Conservation (phyloP, 2,113 vertebrate species). For the Muntiacus muntjak region DNA sequence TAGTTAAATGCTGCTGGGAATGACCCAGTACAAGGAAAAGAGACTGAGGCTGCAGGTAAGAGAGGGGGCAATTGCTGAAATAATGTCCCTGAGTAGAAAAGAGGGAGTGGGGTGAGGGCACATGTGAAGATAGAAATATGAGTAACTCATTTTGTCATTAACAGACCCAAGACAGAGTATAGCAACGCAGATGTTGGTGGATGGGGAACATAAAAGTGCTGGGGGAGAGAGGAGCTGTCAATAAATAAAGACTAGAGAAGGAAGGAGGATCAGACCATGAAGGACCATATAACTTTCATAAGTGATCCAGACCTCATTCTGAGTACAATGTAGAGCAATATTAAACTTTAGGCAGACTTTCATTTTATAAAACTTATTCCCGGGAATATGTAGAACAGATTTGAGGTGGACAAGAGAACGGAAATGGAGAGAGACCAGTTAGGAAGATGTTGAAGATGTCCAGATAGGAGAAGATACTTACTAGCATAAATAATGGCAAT, state of each 20-base stretch:
- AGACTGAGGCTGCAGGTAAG: background rate
- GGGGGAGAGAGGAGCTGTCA: background rate
- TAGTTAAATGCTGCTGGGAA: background rate
- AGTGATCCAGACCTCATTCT: background rate
- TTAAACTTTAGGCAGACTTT: background rate
- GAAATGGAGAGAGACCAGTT: background rate
- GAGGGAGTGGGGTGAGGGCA: background rate
- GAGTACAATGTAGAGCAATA: background rate
- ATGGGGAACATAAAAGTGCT: background rate
- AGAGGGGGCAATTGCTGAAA: background rate
- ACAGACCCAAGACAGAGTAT: background rate
- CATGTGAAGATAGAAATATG: background rate
- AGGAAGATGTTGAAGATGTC: background rate
- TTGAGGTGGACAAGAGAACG: background rate
- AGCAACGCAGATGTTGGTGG: background rate
- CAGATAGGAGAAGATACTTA: background rate
- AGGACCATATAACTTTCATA: background rate
- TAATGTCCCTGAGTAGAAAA: background rate
- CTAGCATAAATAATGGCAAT: background rate
- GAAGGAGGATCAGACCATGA: background rate
- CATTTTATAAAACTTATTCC: background rate
- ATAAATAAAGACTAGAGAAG: background rate
- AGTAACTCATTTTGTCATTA: background rate
- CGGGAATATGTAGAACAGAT: background rate
- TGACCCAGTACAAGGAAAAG: background rate